Percentiles rank a stretch among this genome's conserved stretches.
phyloP scores from a whole-genome alignment of 2,888 invertebrate species.

The Melipona beecheii region DNA sequence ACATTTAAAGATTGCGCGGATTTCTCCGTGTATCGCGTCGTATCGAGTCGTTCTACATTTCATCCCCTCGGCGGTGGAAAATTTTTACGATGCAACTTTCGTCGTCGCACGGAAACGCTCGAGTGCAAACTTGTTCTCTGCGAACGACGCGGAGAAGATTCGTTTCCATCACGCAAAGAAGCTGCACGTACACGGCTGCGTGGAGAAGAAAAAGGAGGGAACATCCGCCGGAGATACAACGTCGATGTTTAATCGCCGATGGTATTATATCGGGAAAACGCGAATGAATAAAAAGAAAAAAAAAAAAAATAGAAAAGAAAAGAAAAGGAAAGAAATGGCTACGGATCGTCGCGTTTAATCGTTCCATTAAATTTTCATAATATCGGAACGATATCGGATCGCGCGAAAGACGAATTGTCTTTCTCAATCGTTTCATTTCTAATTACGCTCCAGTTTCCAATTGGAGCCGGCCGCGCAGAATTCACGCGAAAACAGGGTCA shows the following conservation, averaged over 20 bases:
- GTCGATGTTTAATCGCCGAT: neutral
- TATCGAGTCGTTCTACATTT: constrained; percentile 12
- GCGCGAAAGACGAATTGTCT: neutral
- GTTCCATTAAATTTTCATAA: constrained; percentile 2
- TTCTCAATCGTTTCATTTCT: neutral
- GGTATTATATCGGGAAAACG: neutral
- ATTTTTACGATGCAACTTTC: constrained; percentile 13
- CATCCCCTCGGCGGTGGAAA: neutral
- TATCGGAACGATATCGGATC: neutral
- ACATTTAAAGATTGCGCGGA: constrained; percentile 10
- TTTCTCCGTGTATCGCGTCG: neutral
- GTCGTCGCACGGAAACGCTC: constrained; percentile 12
- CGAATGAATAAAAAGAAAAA: neutral
- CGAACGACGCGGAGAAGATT: constrained; percentile 1
- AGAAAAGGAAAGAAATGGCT: neutral
- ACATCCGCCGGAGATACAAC: neutral
- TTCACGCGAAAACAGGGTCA: too few relatives aligned
- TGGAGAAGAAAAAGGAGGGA: neutral
- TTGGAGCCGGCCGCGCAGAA: too few relatives aligned
- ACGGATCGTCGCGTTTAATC: neutral
- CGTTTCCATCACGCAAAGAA: neutral
- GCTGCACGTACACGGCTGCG: neutral
- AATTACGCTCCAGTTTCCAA: neutral
- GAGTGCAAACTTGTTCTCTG: neutral
- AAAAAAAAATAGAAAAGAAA: too few relatives aligned